These are phyloP conservation scores for Phorcus lineatus DNA, from an alignment of 2,888 invertebrate genomes.

Conservation along the genomic window DNA sequence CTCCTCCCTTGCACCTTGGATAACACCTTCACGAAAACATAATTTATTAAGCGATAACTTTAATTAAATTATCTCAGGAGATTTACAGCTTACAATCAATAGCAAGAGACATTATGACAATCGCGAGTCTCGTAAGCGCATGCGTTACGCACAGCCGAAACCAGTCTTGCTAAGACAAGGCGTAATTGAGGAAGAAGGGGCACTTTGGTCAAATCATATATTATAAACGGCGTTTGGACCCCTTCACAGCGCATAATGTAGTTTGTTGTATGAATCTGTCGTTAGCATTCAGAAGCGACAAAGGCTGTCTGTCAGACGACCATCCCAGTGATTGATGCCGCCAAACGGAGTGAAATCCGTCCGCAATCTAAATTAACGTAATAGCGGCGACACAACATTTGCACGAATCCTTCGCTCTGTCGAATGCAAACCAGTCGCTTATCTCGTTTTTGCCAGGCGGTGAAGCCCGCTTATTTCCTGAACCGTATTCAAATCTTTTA, in stretches of 20 bases:
- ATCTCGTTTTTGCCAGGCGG: constrained; percentile 5
- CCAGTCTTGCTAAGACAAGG: not conserved
- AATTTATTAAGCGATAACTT: constrained; percentile 46
- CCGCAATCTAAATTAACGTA: constrained; percentile 24
- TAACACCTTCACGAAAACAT: constrained; percentile 33
- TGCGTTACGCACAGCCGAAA: not conserved
- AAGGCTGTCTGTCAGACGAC: constrained; percentile 17
- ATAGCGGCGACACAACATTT: constrained; percentile 22
- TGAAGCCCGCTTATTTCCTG: constrained; percentile 3
- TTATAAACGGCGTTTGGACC: not conserved
- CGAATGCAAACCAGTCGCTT: constrained; percentile 25
- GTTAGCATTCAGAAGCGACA: constrained; percentile 24
- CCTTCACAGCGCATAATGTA: constrained; percentile 25
- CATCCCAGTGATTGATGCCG: constrained; percentile 17
- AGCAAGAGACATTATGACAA: not conserved
- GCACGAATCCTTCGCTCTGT: constrained; percentile 20
- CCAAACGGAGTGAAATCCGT: constrained; percentile 4
- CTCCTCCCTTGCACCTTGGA: not conserved
- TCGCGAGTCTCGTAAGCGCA: not conserved
- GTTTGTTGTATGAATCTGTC: constrained; percentile 27
- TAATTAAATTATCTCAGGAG: constrained; percentile 42
- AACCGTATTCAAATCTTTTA: constrained; percentile 10
- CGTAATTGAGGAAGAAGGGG: constrained; percentile 1
- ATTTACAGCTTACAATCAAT: constrained; percentile 35
- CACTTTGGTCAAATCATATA: constrained; percentile 18